Evolutionary conservation across 2,797 vertebrate genomes (phyloP), one percentile per base, ranked within the genome.

Genomic region (Tapirus indicus): DNA sequence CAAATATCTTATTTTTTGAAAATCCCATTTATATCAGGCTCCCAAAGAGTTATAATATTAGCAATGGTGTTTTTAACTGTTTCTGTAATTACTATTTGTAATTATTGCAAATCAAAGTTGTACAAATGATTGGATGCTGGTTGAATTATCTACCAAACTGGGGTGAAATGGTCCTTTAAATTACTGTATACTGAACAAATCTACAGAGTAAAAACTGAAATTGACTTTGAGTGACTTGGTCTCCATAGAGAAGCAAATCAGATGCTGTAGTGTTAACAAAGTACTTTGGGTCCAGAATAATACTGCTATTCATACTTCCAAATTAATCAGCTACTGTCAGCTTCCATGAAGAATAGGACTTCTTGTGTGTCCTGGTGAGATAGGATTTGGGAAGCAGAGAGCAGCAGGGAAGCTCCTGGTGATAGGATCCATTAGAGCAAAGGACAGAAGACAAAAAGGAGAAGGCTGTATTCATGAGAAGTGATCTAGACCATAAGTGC

Each of bases 61-160:
- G 54, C 29, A 94, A 12, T 75, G 58, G 18, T 60, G 13, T 91
- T 74, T 41, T 62, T 52, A 94, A 54, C 60, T 80, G 13, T 86
- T 82, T 47, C 56, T 91, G 3, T 87, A 94, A 68, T 92, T 32
- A 47, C 44, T 92, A 16, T 94, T 94, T 89, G 38, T 86, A 88
- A 85, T 94, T 47, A 68, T 58, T 80, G 1, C 32, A 88, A 88
- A 88, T 77, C 64, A 32, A 80, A 95, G 11, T 88, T 93, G 52
- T 93, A 80, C 74, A 84, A 94, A 62, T 82, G 41, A 91, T 78
- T 77, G 52, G 4, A 60, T 75, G 32, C 79, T 68, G 32, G 13
- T 77, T 95, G 38, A 87, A 90, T 93, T 71, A 85, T 47, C 78
- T 85, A 74, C 35, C 62, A 87, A 88, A 83, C 7, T 64, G 56